These are phyloP conservation scores for Drosophila meridionalis DNA, from an alignment of 2,888 invertebrate species.

Conservation along the genomic window DNA sequence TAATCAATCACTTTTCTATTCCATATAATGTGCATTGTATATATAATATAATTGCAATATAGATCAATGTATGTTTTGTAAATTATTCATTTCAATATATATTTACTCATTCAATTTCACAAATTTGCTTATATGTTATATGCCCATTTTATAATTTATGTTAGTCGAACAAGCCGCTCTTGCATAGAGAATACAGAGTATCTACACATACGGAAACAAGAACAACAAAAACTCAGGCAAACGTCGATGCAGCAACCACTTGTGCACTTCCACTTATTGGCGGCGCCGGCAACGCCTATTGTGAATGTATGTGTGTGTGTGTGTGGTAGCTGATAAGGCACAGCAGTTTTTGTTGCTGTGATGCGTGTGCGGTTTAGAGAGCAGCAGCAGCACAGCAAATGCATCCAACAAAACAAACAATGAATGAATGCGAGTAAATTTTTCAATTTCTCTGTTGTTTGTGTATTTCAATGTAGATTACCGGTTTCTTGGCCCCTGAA, in stretches of 20 bases:
- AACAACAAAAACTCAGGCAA: conserved; percentile 31
- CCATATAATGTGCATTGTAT: background rate
- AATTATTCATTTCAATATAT: background rate
- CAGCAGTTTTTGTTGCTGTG: conserved; percentile 29
- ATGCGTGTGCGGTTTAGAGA: conserved; percentile 43
- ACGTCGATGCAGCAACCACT: conserved; percentile 60
- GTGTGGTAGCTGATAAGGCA: conserved; percentile 65
- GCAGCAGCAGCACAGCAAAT: conserved; percentile 16
- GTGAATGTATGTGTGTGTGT: conserved; percentile 29
- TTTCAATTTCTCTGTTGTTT: conserved; percentile 64
- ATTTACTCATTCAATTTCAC: rapidly evolving
- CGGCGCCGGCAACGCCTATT: conserved; percentile 56
- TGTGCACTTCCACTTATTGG: conserved; percentile 72
- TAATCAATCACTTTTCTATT: background rate
- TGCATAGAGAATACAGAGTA: background rate
- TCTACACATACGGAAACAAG: conserved; percentile 42
- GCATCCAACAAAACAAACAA: conserved; percentile 41
- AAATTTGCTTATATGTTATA: background rate
- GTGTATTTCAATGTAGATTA: conserved; percentile 52
- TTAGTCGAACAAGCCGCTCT: background rate
- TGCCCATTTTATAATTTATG: background rate
- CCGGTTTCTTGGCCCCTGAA: conserved; percentile 54
- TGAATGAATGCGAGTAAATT: conserved; percentile 63
- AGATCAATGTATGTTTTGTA: background rate
- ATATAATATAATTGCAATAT: background rate